Evolutionary conservation across 2,888 invertebrate species (phyloP).

Genomic region (Morpho helenor): DNA sequence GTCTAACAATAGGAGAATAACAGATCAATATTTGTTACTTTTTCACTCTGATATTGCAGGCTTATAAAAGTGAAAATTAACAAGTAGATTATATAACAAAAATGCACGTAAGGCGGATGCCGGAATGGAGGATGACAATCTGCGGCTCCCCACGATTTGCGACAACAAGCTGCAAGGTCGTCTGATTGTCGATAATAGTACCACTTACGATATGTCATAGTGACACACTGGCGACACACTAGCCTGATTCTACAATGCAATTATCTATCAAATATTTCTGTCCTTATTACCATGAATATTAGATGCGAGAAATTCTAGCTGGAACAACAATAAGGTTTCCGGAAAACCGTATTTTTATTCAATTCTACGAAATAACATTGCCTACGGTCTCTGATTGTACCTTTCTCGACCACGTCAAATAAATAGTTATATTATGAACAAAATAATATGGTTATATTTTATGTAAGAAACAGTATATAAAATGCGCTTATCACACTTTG

Average conservation of each 20-base stretch:
- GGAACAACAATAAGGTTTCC: too few species aligned
- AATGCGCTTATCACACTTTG: conserved; percentile 15
- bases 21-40: too few species aligned
- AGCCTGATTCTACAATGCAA: conserved; percentile 47
- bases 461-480: conserved; percentile 9
- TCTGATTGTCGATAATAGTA: conserved; percentile 73
- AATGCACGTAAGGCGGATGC: conserved; percentile 71
- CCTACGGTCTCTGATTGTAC: too few species aligned
- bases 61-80: conserved; percentile 1
- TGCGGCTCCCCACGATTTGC: conserved; percentile 72
- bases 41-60: too few species aligned
- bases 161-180: conserved; percentile 75
- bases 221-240: conserved; percentile 50
- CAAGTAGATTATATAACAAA: conserved; percentile 54
- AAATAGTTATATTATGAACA: background rate
- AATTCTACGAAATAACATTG: too few species aligned
- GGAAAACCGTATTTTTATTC: too few species aligned
- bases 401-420: too few species aligned
- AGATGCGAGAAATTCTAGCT: background rate
- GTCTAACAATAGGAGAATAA: too few species aligned
- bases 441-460: conserved; percentile 1
- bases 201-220: conserved; percentile 50
- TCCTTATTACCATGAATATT: conserved; percentile 20
- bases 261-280: conserved; percentile 24
- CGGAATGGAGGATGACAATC: conserved; percentile 70